These are phyloP conservation scores for Rhamphomyia laevipes DNA, from an alignment of 2,888 invertebrate genomes.

Conservation along the genomic window DNA sequence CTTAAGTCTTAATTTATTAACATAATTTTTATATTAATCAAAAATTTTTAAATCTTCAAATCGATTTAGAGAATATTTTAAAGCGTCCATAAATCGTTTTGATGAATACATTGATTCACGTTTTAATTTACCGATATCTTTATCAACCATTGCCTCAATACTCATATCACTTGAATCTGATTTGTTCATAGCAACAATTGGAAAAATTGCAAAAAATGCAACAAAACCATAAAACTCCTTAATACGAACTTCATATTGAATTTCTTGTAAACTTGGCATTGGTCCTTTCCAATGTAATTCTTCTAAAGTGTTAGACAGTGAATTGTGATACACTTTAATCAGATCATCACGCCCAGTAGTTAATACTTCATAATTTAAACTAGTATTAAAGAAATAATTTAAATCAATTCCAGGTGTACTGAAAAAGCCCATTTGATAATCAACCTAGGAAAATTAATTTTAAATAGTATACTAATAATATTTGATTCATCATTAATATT, in stretches of 20 bases:
- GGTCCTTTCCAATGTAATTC: constrained; percentile 1
- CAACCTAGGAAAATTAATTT: too few relatives aligned
- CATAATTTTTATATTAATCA: too few relatives aligned
- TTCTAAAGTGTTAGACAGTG: constrained; percentile 20
- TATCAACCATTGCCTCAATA: constrained; percentile 28
- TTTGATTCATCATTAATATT: neutral
- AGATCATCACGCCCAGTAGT: constrained; percentile 23
- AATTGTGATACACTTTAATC: constrained; percentile 23
- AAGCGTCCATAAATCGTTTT: constrained; percentile 29
- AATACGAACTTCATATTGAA: constrained; percentile 24
- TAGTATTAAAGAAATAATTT: constrained; percentile 34
- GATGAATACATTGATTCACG: constrained; percentile 32
- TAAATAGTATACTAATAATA: too few relatives aligned
- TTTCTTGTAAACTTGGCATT: constrained; percentile 26
- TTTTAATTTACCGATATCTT: constrained; percentile 28
- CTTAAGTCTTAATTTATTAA: too few relatives aligned
- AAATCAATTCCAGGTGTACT: constrained; percentile 35
- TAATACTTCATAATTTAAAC: constrained; percentile 24
- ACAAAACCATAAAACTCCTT: constrained; percentile 33
- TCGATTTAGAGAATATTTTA: constrained; percentile 27
- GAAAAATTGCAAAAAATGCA: constrained; percentile 32
- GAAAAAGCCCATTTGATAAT: constrained; percentile 33
- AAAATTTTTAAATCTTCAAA: constrained; percentile 32
- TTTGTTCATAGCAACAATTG: constrained; percentile 34
- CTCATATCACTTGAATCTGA: constrained; percentile 32